Percentiles rank a stretch among this genome's conserved stretches.
phyloP scores from a whole-genome alignment of 92 coral and sea anemone species.

The Pocillopora grandis region DNA sequence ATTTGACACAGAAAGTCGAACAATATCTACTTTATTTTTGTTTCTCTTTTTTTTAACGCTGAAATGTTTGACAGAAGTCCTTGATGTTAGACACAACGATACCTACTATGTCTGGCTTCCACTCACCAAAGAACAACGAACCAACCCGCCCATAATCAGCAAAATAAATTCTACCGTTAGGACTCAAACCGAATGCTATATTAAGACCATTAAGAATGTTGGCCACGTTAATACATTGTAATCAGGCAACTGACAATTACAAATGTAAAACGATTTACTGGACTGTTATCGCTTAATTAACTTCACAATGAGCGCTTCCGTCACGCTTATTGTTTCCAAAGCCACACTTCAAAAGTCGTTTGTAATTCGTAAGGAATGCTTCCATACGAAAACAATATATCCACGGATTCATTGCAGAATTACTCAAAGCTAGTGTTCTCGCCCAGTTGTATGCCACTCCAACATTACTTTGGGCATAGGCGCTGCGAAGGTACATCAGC shows the following conservation, averaged over 20 bases:
- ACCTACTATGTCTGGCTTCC: too few relatives aligned
- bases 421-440: slow-evolving; percentile 73
- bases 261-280: slow-evolving; percentile 12
- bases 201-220: too few relatives aligned
- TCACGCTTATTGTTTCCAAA: slow-evolving; percentile 55
- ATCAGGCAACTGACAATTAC: not conserved
- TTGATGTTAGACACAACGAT: too few relatives aligned
- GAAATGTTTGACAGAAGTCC: too few relatives aligned
- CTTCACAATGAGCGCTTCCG: slow-evolving; percentile 23
- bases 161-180: too few relatives aligned
- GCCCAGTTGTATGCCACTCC: slow-evolving; percentile 89
- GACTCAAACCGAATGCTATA: too few relatives aligned
- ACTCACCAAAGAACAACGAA: too few relatives aligned
- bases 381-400: slow-evolving; percentile 76
- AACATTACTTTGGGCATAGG: slow-evolving; percentile 49
- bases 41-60: too few relatives aligned
- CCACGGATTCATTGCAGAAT: slow-evolving; percentile 85
- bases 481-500: slow-evolving; percentile 59
- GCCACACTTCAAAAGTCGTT: slow-evolving; percentile 58
- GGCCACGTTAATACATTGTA: too few relatives aligned
- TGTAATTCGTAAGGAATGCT: slow-evolving; percentile 75
- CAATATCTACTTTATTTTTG: too few relatives aligned
- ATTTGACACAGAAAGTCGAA: too few relatives aligned
- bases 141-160: too few relatives aligned
- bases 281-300: slow-evolving; percentile 36